Base-by-base conservation (phyloP, 2,113 vertebrate species). In the Melospiza melodia region DNA sequence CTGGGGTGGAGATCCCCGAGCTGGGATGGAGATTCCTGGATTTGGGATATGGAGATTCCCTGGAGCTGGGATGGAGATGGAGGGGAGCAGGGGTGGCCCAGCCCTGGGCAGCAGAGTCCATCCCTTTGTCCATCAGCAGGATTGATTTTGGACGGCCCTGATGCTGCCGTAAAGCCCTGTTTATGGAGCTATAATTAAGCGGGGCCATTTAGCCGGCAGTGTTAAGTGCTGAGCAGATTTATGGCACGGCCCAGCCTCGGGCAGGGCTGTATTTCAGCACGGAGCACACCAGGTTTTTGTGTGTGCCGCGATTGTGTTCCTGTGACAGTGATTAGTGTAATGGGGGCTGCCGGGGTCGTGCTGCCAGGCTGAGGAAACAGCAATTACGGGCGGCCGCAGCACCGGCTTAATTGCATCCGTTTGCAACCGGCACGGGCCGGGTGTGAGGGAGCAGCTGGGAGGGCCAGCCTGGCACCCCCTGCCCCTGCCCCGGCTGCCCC, bases 151-250 rank as follows among this genome's bases (percentile, higher is more conserved):
- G 66, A 23, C 52, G 6, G 65, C 72, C 79, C 94, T 73, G 95
- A 65, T 90, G 49, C 65, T 66, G 71, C 89, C 46, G 17, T 87
- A 61, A 90, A 90, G 37, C 31, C 52, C 10, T 76, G 89, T 96
- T 93, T 91, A 84, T 81, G 68, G 80, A 89, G 91, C 89, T 92
- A 25, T 89, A 92, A 95, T 95, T 93, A 95, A 96, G 87, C 75
- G 67, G 72, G 89, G 93, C 93, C 84, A 61, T 92, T 96, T 43
- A 87, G 62, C 71, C 77, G 41, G 92, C 88, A 66, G 61, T 20
- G 89, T 69, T 91, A 93, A 96, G 93, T 92, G 95, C 96, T 31
- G 16, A 77, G 94, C 87, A 90, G 92, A 94, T 95, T 94, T 94
- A 87, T 44, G 76, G 82, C 80, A 55, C 7, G 9, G 80, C 46